Conservation (phyloP, 2,888 invertebrate species). For the Ectemnius continuus region DNA sequence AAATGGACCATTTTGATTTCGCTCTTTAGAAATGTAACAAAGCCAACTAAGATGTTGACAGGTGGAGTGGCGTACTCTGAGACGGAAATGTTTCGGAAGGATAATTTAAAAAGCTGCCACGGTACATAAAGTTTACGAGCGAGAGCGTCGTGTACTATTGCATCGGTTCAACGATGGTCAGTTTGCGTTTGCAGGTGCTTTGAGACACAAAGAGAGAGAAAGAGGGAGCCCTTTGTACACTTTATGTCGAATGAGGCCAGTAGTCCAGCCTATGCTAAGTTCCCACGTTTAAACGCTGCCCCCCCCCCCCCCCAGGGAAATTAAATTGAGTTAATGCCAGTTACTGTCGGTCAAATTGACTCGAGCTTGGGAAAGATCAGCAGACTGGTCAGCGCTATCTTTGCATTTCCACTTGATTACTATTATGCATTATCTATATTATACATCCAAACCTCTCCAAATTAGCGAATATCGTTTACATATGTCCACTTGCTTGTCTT, state of each 20-base stretch:
- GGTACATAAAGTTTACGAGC: constrained; percentile 64
- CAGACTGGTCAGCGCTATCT: not conserved
- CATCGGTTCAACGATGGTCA: constrained; percentile 19
- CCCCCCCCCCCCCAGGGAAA: constrained; percentile 25
- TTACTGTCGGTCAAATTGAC: constrained; percentile 40
- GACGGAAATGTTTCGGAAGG: constrained; percentile 19
- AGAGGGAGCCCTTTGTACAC: constrained; percentile 34
- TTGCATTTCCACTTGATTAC: too few species aligned
- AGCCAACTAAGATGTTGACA: too few species aligned
- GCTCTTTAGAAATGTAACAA: too few species aligned
- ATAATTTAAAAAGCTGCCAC: constrained; percentile 49
- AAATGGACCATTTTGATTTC: too few species aligned
- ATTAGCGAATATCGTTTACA: too few species aligned
- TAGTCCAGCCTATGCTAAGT: constrained; percentile 29
- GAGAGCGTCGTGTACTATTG: constrained; percentile 30
- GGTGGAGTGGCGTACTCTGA: not conserved
- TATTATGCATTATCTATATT: too few species aligned
- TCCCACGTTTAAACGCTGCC: not conserved
- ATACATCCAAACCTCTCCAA: too few species aligned
- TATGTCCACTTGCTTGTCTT: too few species aligned
- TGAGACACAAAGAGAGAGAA: constrained; percentile 12
- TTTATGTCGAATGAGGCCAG: constrained; percentile 12
- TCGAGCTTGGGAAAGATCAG: constrained; percentile 5
- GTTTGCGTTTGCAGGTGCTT: constrained; percentile 54
- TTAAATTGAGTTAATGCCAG: constrained; percentile 47